Percentiles rank a stretch among this genome's conserved stretches.
phyloP scores from a whole-genome alignment of 2,113 vertebrate genomes.

The Petroica traversi region DNA sequence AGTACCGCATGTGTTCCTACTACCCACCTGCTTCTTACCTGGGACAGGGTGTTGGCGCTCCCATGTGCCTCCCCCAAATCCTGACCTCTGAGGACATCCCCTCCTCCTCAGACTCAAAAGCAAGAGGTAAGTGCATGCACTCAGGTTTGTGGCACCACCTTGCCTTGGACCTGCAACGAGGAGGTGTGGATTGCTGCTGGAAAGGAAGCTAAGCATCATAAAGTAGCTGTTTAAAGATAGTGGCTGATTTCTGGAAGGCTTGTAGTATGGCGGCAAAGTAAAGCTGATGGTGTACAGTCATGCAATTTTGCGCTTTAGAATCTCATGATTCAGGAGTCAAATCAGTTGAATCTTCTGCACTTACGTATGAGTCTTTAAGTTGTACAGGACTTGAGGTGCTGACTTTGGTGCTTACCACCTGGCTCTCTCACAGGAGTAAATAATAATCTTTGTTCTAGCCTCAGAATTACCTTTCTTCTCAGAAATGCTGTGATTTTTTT shows the following conservation, averaged over 20 bases:
- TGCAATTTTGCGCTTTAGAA: background rate
- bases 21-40: constrained; percentile 86
- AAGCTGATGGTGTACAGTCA: background rate
- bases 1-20: constrained; percentile 92
- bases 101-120: constrained; percentile 78
- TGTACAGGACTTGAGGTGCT: background rate
- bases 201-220: background rate
- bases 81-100: constrained; percentile 82
- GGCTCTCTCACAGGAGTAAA: background rate
- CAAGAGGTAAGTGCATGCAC: constrained; percentile 77
- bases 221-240: background rate
- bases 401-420: background rate
- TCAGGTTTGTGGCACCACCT: accelerated
- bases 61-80: constrained; percentile 78
- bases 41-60: constrained; percentile 79
- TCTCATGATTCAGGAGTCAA: accelerated
- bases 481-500: background rate
- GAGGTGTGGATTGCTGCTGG: background rate
- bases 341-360: background rate
- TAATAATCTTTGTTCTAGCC: background rate
- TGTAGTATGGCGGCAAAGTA: accelerated
- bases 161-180: background rate
- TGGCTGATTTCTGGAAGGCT: background rate
- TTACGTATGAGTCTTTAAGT: background rate
- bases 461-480: background rate